Percentiles rank a stretch among this genome's conserved stretches.
Evolutionary conservation across 2,113 vertebrate species (phyloP).

Genomic region (Struthidea cinerea): DNA sequence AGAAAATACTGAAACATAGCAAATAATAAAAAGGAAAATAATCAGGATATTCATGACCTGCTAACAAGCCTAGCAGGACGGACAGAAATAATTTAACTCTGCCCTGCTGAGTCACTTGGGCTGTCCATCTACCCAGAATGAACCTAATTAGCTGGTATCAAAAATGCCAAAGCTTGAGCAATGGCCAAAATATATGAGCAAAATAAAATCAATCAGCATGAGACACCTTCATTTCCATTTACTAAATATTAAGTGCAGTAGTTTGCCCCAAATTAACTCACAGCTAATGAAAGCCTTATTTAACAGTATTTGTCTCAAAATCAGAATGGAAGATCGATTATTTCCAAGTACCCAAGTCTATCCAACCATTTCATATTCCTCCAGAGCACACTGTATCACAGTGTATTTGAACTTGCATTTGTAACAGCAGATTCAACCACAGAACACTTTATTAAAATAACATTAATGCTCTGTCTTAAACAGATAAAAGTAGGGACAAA

Average conservation of each 20-base stretch:
- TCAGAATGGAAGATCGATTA: slow-evolving; percentile 36
- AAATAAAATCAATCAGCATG: slow-evolving; percentile 66
- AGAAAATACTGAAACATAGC: not conserved
- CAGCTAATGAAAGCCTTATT: slow-evolving; percentile 64
- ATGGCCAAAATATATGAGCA: slow-evolving; percentile 25
- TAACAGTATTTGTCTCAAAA: slow-evolving; percentile 18
- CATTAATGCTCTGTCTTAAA: not conserved
- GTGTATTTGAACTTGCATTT: not conserved
- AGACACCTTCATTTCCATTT: slow-evolving; percentile 66
- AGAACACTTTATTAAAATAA: not conserved
- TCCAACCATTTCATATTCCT: slow-evolving; percentile 49
- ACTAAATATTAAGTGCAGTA: slow-evolving; percentile 65
- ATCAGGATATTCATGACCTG: slow-evolving; percentile 60
- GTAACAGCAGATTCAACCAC: not conserved
- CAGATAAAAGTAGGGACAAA: not conserved
- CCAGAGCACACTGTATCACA: not conserved
- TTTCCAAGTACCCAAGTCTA: slow-evolving; percentile 4
- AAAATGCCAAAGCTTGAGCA: slow-evolving; percentile 67
- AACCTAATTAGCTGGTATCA: slow-evolving; percentile 71
- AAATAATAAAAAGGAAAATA: slow-evolving; percentile 22
- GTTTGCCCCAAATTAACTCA: slow-evolving; percentile 65
- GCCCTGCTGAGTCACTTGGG: slow-evolving; percentile 71
- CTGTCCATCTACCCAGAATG: slow-evolving; percentile 68
- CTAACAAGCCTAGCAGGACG: slow-evolving; percentile 65
- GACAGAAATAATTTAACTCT: slow-evolving; percentile 71